These are phyloP conservation scores for Acanthoscelides obtectus DNA, from an alignment of 2,888 invertebrate genomes.

Conservation along the genomic window DNA sequence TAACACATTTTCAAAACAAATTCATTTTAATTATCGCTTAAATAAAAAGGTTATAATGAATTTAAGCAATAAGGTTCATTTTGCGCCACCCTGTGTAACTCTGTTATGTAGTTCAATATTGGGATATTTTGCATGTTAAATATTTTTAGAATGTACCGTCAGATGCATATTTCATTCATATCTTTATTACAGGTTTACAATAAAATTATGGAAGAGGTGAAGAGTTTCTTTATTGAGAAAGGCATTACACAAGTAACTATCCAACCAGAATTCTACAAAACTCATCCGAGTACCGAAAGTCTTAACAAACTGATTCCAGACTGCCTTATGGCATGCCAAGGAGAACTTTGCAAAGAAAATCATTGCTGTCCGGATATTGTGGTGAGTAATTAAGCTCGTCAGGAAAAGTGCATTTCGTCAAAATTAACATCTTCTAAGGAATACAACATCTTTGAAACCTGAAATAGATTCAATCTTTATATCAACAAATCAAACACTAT, in stretches of 20 bases:
- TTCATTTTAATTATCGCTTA: no score
- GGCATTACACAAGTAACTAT: slow-evolving; percentile 81
- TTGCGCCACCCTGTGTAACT: no score
- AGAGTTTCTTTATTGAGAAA: slow-evolving; percentile 70
- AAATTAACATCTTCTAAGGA: no score
- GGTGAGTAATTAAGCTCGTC: slow-evolving; percentile 13
- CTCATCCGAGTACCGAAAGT: slow-evolving; percentile 33
- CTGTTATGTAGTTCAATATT: no score
- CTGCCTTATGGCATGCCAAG: slow-evolving; percentile 47
- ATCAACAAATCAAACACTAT: no score
- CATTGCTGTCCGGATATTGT: slow-evolving; percentile 45
- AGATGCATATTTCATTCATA: neutral
- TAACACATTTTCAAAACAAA: no score
- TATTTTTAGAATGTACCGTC: no score
- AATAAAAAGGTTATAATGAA: no score
- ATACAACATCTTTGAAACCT: no score
- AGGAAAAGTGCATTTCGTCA: neutral
- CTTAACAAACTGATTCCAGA: slow-evolving; percentile 31
- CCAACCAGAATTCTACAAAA: slow-evolving; percentile 72
- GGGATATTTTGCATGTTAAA: no score
- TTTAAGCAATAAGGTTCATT: no score
- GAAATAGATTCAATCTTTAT: no score
- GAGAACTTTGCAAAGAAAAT: slow-evolving; percentile 43
- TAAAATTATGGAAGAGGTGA: slow-evolving; percentile 58
- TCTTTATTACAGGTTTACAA: slow-evolving; percentile 48